Conservation (phyloP, 2,797 vertebrate species). For the Manis crassicaudata region DNA sequence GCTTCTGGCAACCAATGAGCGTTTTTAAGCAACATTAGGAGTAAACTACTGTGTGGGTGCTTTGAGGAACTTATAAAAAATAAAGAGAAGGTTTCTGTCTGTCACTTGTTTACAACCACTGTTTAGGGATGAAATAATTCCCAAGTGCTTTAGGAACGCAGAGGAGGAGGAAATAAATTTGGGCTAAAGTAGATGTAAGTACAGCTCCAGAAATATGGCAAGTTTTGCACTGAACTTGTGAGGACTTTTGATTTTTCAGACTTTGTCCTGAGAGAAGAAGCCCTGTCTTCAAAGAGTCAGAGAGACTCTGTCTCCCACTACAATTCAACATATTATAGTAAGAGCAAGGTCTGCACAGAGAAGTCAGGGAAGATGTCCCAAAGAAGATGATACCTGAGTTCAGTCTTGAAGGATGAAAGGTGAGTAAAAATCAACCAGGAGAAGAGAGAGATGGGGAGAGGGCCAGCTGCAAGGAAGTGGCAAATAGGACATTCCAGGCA, state of each 20-base stretch:
- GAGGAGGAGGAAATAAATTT: neutral
- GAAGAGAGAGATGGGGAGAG: neutral
- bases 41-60: neutral
- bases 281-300: neutral
- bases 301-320: neutral
- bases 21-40: neutral
- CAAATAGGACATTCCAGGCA: neutral
- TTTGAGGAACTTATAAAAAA: neutral
- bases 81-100: neutral
- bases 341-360: neutral
- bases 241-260: neutral
- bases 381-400: neutral
- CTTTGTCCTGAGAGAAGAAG: neutral
- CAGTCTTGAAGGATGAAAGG: neutral
- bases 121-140: neutral
- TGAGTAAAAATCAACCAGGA: neutral
- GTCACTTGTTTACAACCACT: neutral
- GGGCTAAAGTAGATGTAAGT: neutral
- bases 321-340: neutral
- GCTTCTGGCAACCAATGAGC: neutral
- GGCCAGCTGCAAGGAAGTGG: neutral
- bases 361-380: neutral
- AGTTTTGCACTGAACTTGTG: neutral
- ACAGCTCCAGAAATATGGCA: neutral
- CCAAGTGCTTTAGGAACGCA: neutral